A percentile compares a stretch with the other conserved stretches of the same genome.
Conservation (phyloP, 2,797 vertebrate species). For the Neostethus bicornis region DNA sequence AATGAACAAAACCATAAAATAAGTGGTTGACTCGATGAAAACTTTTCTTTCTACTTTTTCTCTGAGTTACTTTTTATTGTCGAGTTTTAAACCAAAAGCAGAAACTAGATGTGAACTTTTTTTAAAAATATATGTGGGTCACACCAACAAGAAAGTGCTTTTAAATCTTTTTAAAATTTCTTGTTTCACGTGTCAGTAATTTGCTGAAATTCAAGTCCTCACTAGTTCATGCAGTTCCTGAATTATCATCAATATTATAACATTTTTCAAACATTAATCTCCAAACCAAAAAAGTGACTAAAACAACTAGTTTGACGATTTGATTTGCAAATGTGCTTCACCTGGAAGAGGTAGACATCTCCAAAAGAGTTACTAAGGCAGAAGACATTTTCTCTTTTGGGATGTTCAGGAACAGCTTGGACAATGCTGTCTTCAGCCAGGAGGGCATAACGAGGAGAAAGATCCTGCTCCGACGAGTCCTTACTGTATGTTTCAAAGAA, state of each 20-base stretch:
- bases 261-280: neutral
- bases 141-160: conserved; percentile 23
- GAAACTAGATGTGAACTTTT: conserved; percentile 22
- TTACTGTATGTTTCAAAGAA: conserved; percentile 92
- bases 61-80: conserved; percentile 37
- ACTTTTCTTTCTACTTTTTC: conserved; percentile 20
- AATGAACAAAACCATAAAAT: conserved; percentile 35
- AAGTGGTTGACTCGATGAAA: conserved; percentile 10
- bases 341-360: conserved; percentile 95
- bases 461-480: conserved; percentile 84
- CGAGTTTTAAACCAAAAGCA: conserved; percentile 31
- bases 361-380: conserved; percentile 95
- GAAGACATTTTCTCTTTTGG: conserved; percentile 95
- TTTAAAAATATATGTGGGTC: conserved; percentile 51
- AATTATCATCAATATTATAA: neutral
- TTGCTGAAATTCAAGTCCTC: neutral
- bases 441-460: conserved; percentile 87
- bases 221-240: neutral
- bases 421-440: conserved; percentile 92
- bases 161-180: conserved; percentile 8
- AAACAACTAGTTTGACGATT: neutral
- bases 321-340: conserved; percentile 43
- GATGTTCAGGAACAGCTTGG: conserved; percentile 92
- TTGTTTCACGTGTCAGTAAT: conserved; percentile 18
- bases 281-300: neutral